Percentiles rank a stretch among this genome's conserved stretches.
phyloP scores from a whole-genome alignment of 2,888 invertebrate genomes.

The Gastrophysa polygoni region DNA sequence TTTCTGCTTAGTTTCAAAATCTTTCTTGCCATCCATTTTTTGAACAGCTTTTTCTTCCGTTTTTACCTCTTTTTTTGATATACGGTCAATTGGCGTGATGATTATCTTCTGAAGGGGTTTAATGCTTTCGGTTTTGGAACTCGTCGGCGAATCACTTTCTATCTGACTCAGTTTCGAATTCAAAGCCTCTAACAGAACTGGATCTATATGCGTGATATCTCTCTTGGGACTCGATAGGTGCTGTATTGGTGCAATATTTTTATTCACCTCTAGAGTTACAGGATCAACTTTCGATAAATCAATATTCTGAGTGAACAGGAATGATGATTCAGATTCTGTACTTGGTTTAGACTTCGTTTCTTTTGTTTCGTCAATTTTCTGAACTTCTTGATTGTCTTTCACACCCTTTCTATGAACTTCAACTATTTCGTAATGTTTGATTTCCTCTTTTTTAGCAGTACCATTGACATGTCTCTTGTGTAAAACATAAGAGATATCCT shows the following conservation, averaged over 20 bases:
- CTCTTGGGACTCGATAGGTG: conserved; percentile 73
- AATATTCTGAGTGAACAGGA: conserved; percentile 76
- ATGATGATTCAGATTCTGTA: conserved; percentile 59
- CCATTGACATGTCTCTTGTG: conserved; percentile 86
- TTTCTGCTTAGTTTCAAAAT: conserved; percentile 53
- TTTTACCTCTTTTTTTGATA: conserved; percentile 40
- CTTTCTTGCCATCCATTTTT: conserved; percentile 45
- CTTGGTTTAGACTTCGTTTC: conserved; percentile 44
- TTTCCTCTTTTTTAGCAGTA: conserved; percentile 65
- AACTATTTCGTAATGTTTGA: conserved; percentile 33
- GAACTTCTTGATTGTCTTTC: conserved; percentile 51
- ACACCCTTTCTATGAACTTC: conserved; percentile 58
- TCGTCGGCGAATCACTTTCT: conserved; percentile 77
- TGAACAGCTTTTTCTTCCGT: conserved; percentile 33
- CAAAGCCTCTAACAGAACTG: conserved; percentile 68
- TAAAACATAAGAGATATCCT: conserved; percentile 83
- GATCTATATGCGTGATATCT: conserved; percentile 75
- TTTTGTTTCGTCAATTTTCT: conserved; percentile 43
- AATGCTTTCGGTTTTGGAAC: conserved; percentile 74
- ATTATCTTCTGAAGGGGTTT: conserved; percentile 50
- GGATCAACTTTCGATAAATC: conserved; percentile 77
- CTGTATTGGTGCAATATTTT: conserved; percentile 65
- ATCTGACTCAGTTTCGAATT: conserved; percentile 77
- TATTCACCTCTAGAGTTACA: conserved; percentile 73
- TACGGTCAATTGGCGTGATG: conserved; percentile 40